Conservation (phyloP, 2,888 invertebrate species). For the Drosophila nr. perissopoda region DNA sequence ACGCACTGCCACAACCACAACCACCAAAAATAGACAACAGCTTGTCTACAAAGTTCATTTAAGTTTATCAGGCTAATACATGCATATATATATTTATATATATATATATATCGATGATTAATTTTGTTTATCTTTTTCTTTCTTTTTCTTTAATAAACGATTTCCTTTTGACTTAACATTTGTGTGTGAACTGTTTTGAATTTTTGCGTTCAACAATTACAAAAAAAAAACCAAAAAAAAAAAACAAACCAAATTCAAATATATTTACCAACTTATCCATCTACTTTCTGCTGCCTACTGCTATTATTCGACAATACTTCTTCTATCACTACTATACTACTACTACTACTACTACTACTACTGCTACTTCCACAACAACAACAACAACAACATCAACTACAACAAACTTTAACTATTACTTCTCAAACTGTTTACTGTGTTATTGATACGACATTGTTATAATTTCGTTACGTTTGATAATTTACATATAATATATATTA, state of each 20-base stretch:
- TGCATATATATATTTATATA: conserved; percentile 8
- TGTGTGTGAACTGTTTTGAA: conserved; percentile 82
- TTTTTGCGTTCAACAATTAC: conserved; percentile 52
- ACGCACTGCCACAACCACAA: conserved; percentile 12
- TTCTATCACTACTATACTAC: conserved; percentile 32
- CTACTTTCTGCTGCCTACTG: conserved; percentile 56
- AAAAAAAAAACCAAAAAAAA: conserved; percentile 9
- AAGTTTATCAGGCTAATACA: conserved; percentile 46
- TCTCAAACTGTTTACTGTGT: conserved; percentile 20
- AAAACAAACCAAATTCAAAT: conserved; percentile 11
- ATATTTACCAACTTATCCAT: conserved; percentile 56
- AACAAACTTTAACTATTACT: conserved; percentile 32
- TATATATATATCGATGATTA: conserved; percentile 52
- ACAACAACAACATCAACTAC: conserved; percentile 25
- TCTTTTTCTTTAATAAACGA: conserved; percentile 58
- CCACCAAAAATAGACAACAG: conserved; percentile 16
- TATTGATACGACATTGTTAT: conserved; percentile 27
- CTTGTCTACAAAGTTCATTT: conserved; percentile 35
- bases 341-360: conserved; percentile 4
- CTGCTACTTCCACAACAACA: conserved; percentile 10
- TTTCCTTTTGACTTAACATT: conserved; percentile 51
- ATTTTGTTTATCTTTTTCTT: conserved; percentile 60
- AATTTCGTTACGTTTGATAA: conserved; percentile 47
- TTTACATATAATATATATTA: conserved; percentile 19
- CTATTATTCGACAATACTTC: conserved; percentile 54